Base-by-base conservation (phyloP, 2,113 vertebrate genomes). In the Ageneiosus marmoratus region DNA sequence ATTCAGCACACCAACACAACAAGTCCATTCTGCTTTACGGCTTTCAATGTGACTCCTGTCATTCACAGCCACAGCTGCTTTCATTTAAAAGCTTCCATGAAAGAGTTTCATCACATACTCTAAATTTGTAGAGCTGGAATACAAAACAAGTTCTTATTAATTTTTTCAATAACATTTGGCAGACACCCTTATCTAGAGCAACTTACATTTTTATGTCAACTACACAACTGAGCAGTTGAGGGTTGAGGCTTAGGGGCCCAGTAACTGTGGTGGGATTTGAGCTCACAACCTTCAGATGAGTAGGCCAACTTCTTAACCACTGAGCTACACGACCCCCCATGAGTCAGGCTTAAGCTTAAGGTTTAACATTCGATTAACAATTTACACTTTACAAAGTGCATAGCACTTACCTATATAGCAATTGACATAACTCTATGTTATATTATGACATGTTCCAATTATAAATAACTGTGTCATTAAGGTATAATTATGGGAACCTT, bases 1-100 rank as follows among this genome's bases (percentile, higher is more conserved):
- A 85, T 87, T 87, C 67, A 82, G 50, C 44, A 37, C 63, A 51
- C 44, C 50, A 72, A 74, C 73, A 87, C 83, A 83, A 85, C 56
- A 32, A 44, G 50, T 44, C 76, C 55, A 69, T 88, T 82, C 69
- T 75, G 15, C 37, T 48, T 34, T 50, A 41, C 46, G 34, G 27
- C 67, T n/a, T 69, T 22, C 53, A 76, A 67, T n/a, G 41, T 67
- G 53, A 65, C n/a, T 58, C 37, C 70, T 46, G 24, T 80, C 77
- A 48, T 62, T 27, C 50, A 27, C 41, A 24, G 11, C 16, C 48
- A 69, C 20, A 48, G 83, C 63, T 58, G 37, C 69, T 63, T 44
- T 62, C 46, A 20, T 53, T 80, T 58, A 70, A 80, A 79, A 78
- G 44, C 63, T 48, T 73, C 73, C 20, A 8, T 81, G 48, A 78